phyloP scores from a whole-genome alignment of 2,113 vertebrate species.

The Xenus cinereus region DNA sequence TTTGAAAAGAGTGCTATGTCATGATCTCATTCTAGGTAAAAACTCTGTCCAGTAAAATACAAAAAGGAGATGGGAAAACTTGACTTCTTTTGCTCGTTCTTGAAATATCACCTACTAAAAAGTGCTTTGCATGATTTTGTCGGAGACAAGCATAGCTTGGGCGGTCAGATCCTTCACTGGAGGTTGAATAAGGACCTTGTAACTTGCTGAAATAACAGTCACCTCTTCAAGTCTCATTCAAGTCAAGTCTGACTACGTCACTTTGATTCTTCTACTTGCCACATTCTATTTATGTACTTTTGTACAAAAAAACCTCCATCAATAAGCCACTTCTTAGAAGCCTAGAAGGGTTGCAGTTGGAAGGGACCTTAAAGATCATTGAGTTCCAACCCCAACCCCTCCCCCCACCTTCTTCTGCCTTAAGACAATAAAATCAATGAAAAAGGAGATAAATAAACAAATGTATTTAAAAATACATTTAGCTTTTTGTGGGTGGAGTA shows the following conservation, averaged over 20 bases:
- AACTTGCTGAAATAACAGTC: background rate
- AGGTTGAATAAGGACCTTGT: background rate
- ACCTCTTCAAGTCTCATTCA: background rate
- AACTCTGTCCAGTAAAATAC: background rate
- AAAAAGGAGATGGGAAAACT: background rate
- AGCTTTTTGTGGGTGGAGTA: background rate
- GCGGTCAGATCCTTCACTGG: background rate
- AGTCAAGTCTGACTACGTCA: background rate
- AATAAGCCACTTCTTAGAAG: background rate
- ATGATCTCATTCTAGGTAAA: background rate
- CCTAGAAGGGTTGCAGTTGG: too few species aligned
- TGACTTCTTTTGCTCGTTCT: background rate
- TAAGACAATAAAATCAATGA: background rate
- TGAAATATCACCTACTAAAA: background rate
- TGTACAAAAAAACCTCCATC: background rate
- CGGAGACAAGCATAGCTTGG: background rate
- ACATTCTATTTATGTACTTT: background rate
- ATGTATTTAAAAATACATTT: background rate
- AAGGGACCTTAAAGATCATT: too few species aligned
- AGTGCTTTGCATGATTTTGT: background rate
- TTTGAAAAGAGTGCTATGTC: background rate
- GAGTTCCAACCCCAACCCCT: too few species aligned
- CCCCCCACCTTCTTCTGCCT: background rate
- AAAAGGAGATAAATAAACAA: background rate
- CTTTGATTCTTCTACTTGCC: background rate